Conservation (phyloP, 35 echinoderm and acorn worm species). For the Acanthaster planci region DNA sequence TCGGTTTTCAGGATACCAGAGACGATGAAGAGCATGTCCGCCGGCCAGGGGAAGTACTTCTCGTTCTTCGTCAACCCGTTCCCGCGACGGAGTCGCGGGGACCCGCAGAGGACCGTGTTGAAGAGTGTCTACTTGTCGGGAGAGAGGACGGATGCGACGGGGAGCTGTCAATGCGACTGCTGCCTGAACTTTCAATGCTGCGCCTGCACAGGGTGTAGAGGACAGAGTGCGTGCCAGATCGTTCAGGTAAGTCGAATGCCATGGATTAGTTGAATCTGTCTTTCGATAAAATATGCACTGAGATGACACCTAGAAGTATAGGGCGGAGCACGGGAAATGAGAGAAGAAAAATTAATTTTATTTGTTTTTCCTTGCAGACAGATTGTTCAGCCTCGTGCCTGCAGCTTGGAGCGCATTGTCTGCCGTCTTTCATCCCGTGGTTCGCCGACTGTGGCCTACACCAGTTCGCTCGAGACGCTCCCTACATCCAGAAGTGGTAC, state of each 20-base stretch:
- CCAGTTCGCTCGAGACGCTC: constrained; percentile 79
- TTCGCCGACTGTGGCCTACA: constrained; percentile 89
- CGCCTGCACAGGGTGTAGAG: constrained; percentile 81
- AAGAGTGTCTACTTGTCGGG: constrained; percentile 83
- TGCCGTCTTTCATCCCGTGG: constrained; percentile 68
- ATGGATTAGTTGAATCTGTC: too few species aligned
- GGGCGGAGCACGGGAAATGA: too few species aligned
- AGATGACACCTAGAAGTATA: neutral
- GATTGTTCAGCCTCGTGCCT: constrained; percentile 83
- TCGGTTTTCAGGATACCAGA: constrained; percentile 57
- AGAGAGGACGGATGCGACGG: constrained; percentile 71
- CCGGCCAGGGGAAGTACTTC: constrained; percentile 89
- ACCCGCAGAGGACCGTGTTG: constrained; percentile 63
- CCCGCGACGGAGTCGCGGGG: constrained; percentile 64
- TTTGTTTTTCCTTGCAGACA: constrained; percentile 51
- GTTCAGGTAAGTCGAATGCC: constrained; percentile 67
- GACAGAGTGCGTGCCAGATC: constrained; percentile 87
- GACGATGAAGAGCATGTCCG: constrained; percentile 59
- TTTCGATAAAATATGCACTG: neutral
- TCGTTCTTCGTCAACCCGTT: constrained; percentile 92
- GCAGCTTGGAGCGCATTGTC: constrained; percentile 59
- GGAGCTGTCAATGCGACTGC: constrained; percentile 79
- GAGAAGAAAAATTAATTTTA: too few species aligned
- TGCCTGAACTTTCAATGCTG: constrained; percentile 88
- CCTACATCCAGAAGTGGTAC: constrained; percentile 93